A percentile compares a stretch with the other conserved stretches of the same genome.
Conservation (phyloP, 2,113 vertebrate species). For the Callorhinus ursinus region DNA sequence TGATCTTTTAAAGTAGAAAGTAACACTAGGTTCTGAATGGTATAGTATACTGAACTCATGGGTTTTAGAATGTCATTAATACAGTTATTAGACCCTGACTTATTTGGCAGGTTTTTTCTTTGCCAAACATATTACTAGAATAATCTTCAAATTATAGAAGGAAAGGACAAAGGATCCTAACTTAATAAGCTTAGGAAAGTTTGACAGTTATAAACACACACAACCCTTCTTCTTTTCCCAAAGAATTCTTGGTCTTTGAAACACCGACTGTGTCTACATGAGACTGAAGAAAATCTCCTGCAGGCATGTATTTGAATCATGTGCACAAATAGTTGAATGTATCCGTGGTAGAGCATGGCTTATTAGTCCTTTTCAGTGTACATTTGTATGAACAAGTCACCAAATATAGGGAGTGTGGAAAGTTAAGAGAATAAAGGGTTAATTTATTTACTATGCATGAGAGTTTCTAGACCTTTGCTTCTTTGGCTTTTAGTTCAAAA, state of each 20-base stretch:
- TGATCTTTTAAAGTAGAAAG: constrained; percentile 70
- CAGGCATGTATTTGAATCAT: neutral
- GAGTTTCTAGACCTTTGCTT: constrained; percentile 66
- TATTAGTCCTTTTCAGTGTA: neutral
- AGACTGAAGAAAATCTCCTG: neutral
- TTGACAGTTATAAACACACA: constrained; percentile 60
- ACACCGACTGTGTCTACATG: neutral
- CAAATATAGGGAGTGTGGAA: neutral
- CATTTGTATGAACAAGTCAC: neutral
- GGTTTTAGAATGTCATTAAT: constrained; percentile 73
- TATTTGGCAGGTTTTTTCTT: constrained; percentile 56
- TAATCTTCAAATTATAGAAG: constrained; percentile 60
- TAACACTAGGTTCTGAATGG: constrained; percentile 17
- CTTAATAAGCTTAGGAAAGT: constrained; percentile 73
- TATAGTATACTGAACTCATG: constrained; percentile 1
- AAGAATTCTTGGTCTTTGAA: constrained; percentile 47
- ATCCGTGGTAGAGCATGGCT: neutral
- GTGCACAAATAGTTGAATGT: neutral
- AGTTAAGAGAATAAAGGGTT: constrained; percentile 53
- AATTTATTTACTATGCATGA: constrained; percentile 74
- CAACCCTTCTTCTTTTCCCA: neutral
- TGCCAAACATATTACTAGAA: constrained; percentile 46
- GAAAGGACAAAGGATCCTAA: constrained; percentile 33
- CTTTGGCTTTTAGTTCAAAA: constrained; percentile 72
- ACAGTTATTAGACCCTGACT: constrained; percentile 49